Conservation (phyloP, 2,113 vertebrate species). For the Oreochromis spilurus region DNA sequence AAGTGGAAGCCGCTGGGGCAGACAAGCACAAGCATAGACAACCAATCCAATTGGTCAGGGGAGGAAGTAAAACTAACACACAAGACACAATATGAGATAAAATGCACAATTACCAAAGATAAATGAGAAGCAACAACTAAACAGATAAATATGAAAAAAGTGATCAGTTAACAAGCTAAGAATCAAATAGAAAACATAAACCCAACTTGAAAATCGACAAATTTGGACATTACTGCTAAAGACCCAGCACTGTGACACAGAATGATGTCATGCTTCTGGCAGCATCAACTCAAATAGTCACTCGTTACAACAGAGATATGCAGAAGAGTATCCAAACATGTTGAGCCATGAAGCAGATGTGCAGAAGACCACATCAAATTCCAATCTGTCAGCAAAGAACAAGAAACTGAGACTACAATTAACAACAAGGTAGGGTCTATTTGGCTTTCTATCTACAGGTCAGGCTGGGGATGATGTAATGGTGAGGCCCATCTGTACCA, state of each 20-base stretch:
- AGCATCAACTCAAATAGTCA: not conserved
- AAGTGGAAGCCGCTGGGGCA: not conserved
- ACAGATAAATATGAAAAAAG: not conserved
- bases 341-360: not conserved
- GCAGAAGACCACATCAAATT: not conserved
- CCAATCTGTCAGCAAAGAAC: not conserved
- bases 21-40: not conserved
- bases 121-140: not conserved
- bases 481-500: not conserved
- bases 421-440: not conserved
- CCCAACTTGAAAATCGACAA: fast-evolving
- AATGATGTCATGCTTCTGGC: not conserved
- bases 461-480: not conserved
- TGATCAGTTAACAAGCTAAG: not conserved
- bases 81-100: not conserved
- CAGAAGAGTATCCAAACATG: not conserved
- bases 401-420: not conserved
- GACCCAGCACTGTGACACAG: not conserved
- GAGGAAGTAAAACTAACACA: not conserved
- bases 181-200: not conserved
- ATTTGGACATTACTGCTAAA: not conserved
- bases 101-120: not conserved
- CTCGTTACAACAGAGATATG: not conserved
- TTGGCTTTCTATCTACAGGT: not conserved
- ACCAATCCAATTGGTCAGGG: not conserved